Percentiles rank a stretch among this genome's conserved stretches.
These are phyloP conservation scores for Amblyopsis rosae DNA, from an alignment of 2,113 vertebrate genomes.

Conservation along the genomic window DNA sequence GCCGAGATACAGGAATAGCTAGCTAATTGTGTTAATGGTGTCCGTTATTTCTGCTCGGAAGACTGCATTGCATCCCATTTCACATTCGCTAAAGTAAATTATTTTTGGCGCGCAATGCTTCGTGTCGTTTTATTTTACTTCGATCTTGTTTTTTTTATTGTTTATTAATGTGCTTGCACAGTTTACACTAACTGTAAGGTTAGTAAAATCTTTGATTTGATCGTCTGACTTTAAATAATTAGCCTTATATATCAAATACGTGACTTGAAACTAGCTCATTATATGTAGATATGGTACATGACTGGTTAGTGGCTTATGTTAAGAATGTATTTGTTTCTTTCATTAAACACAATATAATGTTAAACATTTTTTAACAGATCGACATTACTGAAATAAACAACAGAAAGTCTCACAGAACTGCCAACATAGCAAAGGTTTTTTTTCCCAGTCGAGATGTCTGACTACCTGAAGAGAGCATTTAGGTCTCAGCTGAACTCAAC, in stretches of 20 bases:
- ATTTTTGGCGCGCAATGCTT: no score
- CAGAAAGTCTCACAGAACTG: not conserved
- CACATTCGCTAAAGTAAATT: not conserved
- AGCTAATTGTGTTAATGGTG: not conserved
- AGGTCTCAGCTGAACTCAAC: slow-evolving; percentile 49
- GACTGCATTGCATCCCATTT: not conserved
- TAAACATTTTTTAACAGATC: no score
- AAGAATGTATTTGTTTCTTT: no score
- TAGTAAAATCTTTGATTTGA: no score
- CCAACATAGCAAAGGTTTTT: not conserved
- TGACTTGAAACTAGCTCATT: no score
- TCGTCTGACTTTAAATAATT: no score
- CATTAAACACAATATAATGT: no score
- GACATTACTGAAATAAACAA: not conserved
- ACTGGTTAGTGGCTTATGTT: no score
- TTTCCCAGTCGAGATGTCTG: slow-evolving; percentile 46
- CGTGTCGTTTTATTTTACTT: not conserved
- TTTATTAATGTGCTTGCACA: not conserved
- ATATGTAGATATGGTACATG: no score
- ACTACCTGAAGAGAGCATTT: slow-evolving; percentile 41
- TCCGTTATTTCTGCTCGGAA: no score
- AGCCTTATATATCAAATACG: no score
- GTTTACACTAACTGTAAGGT: not conserved
- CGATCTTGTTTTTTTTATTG: not conserved
- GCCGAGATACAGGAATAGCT: not conserved